Conservation (phyloP, 2,888 invertebrate species). For the Orchesella flavescens region DNA sequence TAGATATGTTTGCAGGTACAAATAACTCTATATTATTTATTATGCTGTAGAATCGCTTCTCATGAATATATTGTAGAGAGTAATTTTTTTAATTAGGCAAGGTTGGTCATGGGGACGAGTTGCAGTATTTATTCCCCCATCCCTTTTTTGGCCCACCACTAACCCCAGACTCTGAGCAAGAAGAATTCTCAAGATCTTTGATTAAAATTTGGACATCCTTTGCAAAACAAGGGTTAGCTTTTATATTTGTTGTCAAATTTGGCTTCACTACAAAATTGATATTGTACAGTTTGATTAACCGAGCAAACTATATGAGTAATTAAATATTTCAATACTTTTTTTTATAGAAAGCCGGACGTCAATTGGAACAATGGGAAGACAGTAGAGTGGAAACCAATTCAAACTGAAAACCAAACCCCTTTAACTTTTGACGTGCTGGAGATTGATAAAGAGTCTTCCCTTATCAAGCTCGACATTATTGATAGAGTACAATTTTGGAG, state of each 20-base stretch:
- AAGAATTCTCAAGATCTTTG: constrained; percentile 34
- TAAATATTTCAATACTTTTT: no score
- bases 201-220: constrained; percentile 38
- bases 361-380: no score
- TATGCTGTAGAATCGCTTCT: not conserved
- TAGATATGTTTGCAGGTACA: not conserved
- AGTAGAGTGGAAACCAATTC: no score
- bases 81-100: not conserved
- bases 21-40: not conserved
- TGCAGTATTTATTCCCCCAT: constrained; percentile 48
- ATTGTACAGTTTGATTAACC: no score
- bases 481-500: not conserved
- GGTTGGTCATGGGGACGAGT: constrained; percentile 35
- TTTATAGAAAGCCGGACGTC: not conserved
- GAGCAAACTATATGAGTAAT: no score
- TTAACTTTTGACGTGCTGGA: no score
- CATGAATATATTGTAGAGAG: not conserved
- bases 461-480: not conserved
- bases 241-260: not conserved
- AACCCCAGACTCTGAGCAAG: constrained; percentile 12
- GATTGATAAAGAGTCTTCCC: not conserved
- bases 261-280: no score
- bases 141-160: constrained; percentile 13
- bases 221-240: constrained; percentile 44
- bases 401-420: no score